Evolutionary conservation across 2,113 vertebrate genomes (phyloP).

Genomic region (Campylorhamphus procurvoides): DNA sequence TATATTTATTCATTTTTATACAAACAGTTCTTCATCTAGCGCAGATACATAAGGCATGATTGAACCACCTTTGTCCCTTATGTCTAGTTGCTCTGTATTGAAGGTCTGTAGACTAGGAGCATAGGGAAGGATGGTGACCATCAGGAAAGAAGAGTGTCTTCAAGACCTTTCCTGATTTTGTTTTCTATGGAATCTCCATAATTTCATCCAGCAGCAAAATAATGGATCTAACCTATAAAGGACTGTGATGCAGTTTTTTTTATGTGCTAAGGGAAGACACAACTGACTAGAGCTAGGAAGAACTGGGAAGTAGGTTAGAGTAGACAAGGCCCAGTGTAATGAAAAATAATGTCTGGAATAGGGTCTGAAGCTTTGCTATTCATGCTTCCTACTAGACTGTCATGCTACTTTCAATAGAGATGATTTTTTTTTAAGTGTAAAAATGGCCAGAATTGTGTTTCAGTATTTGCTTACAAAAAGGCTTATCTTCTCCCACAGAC

Average conservation of each 20-base stretch:
- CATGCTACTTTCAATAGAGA: neutral
- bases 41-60: neutral
- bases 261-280: neutral
- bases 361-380: neutral
- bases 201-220: neutral
- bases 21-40: neutral
- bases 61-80: neutral
- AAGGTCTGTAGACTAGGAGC: neutral
- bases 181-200: neutral
- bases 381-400: neutral
- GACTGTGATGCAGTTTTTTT: neutral
- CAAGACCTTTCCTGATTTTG: neutral
- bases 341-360: neutral
- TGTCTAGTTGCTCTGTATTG: neutral
- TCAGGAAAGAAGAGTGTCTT: neutral
- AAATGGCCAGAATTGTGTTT: neutral
- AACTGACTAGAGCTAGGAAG: neutral
- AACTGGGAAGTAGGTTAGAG: neutral
- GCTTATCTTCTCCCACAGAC: neutral
- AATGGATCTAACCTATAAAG: neutral
- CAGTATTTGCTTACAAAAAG: neutral
- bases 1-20: neutral
- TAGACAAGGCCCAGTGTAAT: neutral
- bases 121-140: neutral
- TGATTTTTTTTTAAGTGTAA: neutral